A percentile compares a stretch with the other conserved stretches of the same genome.
Evolutionary conservation across 2,888 invertebrate genomes (phyloP).

Genomic region (Sceliomorpha sp.): DNA sequence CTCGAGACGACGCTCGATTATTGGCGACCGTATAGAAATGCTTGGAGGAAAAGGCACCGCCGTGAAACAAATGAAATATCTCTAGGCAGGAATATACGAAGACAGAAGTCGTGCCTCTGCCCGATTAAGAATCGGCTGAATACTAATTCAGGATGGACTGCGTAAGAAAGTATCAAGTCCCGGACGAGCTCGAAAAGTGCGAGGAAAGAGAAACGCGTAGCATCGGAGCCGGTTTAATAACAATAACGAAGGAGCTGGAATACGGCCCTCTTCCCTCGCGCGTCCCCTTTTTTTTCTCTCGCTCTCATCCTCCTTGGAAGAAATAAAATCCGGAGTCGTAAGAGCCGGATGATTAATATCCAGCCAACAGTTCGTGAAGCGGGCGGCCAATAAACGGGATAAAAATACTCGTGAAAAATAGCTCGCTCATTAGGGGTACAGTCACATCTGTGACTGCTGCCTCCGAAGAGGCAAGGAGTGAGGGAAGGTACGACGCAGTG

Average conservation of each 20-base stretch:
- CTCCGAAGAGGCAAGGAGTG: slow-evolving; percentile 24
- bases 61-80: too few relatives aligned
- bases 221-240: slow-evolving; percentile 61
- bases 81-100: too few relatives aligned
- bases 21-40: too few relatives aligned
- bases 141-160: too few relatives aligned
- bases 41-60: too few relatives aligned
- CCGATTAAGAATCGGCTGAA: too few relatives aligned
- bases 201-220: slow-evolving; percentile 10
- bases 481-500: slow-evolving; percentile 6
- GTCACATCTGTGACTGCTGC: slow-evolving; percentile 78
- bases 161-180: background rate
- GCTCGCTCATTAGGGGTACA: slow-evolving; percentile 80
- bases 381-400: slow-evolving; percentile 80
- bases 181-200: slow-evolving; percentile 3
- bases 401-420: slow-evolving; percentile 81
- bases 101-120: too few relatives aligned
- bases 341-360: slow-evolving; percentile 80
- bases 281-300: slow-evolving; percentile 50
- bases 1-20: too few relatives aligned
- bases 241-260: slow-evolving; percentile 65
- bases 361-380: slow-evolving; percentile 80
- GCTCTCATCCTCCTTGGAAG: slow-evolving; percentile 71
- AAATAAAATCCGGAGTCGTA: slow-evolving; percentile 75
- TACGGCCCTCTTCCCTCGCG: slow-evolving; percentile 47